Evolutionary conservation across 2,888 invertebrate species (phyloP), one percentile per base, ranked within the genome.

Genomic region (Drosophila paracracens): DNA sequence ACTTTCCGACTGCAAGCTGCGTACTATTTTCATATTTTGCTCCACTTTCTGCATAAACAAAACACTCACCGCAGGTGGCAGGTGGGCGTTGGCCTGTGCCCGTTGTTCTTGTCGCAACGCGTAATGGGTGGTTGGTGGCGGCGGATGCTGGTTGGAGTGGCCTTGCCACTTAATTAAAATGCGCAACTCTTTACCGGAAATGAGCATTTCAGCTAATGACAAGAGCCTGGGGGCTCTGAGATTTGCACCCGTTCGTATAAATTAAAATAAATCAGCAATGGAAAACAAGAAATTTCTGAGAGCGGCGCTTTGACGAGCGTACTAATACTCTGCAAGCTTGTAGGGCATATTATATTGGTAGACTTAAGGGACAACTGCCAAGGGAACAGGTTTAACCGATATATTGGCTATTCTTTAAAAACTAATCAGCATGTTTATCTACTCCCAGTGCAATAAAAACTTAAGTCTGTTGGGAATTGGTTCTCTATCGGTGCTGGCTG

Each of bases 161-260:
- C 81, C 63, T 67, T 73, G 78, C 73, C 79, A 80, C 75, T 76
- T 87, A 86, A 88, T 88, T 88, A 87, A 86, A 88, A 88, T 86
- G 84, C 84, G 79, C 74, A 86, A 88, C 88, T 86, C 84, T 88
- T 84, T 83, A 80, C 86, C 81, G 87, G 88, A 88, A 88, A 88
- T 87, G 86, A 83, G 83, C 82, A 82, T 84, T 88, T 82, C 77
- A 81, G 79, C 83, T 88, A 88, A 88, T 86, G 88, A 86, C 88
- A 87, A 72, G 70, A 67, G 62, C 61, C 54, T n/a, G 54, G 54
- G 58, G 57, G 69, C 54, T 63, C 67, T 31, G 67, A 71, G 71
- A 80, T 80, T 79, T 76, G 52, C 52, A 52, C 62, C 65, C 75
- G 72, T 66, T 66, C 61, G 68, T 70, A 74, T 68, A 79, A 79